Evolutionary conservation across 1,140 invertebrate species (phyloP), one percentile per base, ranked within the genome.

Genomic region (Melanaphis sacchari): DNA sequence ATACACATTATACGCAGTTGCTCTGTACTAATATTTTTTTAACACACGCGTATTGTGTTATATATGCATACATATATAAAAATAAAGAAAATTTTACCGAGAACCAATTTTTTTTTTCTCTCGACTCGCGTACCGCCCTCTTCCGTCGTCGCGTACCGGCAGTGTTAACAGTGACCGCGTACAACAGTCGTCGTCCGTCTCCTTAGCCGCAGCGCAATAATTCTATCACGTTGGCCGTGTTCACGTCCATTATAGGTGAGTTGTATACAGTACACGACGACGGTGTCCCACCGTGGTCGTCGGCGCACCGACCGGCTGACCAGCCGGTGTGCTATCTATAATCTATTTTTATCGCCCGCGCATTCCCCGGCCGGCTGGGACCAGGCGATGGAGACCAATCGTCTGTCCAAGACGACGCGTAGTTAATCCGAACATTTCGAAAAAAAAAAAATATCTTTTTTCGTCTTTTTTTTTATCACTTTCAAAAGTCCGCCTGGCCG

Each of bases 171-270:
- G 46, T 52, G 87, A 36, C n/a, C 22, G 87, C 52, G 49, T 31
- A 41, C 26, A 84, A 40, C 46, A 31, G 49, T 11, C 88, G 88
- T 36, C 43, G n/a, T 54, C 87, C n/a, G 46, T 52, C 22, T 76
- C 59, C n/a, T 89, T 5, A 9, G n/a, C 41, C 49, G 38, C 54
- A 11, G 7, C 40, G 52, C 89, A 66, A n/a, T n/a, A 90, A 41
- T 66, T 66, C 89, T 2, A 41, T 66, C 38, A 54, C 89, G n/a
- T 36, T 5, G 91, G 15, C 46, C 59, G 59, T 38, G 91, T 40
- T 22, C 81, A 52, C 91, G 24, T 93, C 81, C 91, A 93, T 93
- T 93, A 93, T 93, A 93, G 81, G 91, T 93, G 46, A 93, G 91
- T 93, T 26, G 21, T 11, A 87, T 2, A 49, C n/a, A 36, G 6